Base-by-base conservation (phyloP, 2,888 invertebrate species). In the Theodoxus fluviatilis region DNA sequence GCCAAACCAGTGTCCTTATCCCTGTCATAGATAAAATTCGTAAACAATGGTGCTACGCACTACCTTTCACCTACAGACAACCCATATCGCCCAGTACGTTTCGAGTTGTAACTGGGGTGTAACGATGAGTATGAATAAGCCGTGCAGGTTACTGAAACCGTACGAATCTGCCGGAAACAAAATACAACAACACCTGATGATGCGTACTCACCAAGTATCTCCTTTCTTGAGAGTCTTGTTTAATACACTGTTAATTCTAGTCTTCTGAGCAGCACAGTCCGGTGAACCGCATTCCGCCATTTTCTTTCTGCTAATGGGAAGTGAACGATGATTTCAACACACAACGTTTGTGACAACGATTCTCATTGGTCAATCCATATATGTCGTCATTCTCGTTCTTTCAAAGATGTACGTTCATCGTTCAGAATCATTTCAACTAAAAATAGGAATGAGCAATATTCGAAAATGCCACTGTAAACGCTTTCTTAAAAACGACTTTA, bases 221-320 rank as follows among this genome's bases (percentile, higher is more conserved):
- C 82, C 85, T 70, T 83, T 83, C 71, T 82, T 81, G 31, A 87
- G 73, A 31, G 78, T 74, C 68, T 72, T 77, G 72, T 84, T 82
- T 12, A 84, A 69, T 68, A 84, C 77, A 71, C 78, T 80, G 38
- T 74, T 68, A 67, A 87, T 85, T 74, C 81, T 79, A 73, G 77
- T 77, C 76, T 84, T 85, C 76, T 87, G 86, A 61, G 76, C 79
- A 74, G 85, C 84, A 66, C 83, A 79, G 72, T 85, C 83, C 68
- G 83, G 72, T 69, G 75, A 78, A 64, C 80, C 81, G 78, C 80
- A 80, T 80, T 82, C 82, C 78, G 82, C 82, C 82, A 82, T 82
- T 79, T 78, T 78, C 61, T 31, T 49, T 40, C 25, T 67, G 33
- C 43, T n/a, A 40, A 57, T 37, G 68, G 73, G 75, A 75, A 73